A percentile compares a stretch with the other conserved stretches of the same genome.
phyloP scores from a whole-genome alignment of 2,113 vertebrate genomes.

The Catharus bicknelli region DNA sequence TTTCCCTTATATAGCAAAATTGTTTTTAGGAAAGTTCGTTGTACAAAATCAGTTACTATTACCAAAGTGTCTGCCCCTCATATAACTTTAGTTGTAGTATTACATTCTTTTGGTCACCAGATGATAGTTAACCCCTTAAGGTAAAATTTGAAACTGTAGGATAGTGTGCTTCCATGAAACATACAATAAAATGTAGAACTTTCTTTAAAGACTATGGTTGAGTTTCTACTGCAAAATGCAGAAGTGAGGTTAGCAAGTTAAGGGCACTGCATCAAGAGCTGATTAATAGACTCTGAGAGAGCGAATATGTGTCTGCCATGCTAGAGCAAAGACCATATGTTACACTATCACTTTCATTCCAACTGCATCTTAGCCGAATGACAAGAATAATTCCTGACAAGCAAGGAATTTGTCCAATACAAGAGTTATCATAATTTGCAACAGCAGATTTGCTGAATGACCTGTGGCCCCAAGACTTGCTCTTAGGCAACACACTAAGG shows the following conservation, averaged over 20 bases:
- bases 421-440: conserved; percentile 52
- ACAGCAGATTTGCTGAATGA: conserved; percentile 67
- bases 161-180: neutral
- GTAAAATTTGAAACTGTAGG: neutral
- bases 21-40: neutral
- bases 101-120: neutral
- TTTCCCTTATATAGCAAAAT: neutral
- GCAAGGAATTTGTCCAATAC: conserved; percentile 48
- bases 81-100: neutral
- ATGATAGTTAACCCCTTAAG: neutral
- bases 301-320: conserved; percentile 63
- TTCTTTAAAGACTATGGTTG: neutral
- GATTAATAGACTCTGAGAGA: conserved; percentile 75
- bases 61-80: neutral
- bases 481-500: conserved; percentile 20
- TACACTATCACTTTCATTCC: conserved; percentile 69
- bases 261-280: conserved; percentile 48
- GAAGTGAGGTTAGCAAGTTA: conserved; percentile 34
- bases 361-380: conserved; percentile 45
- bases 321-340: conserved; percentile 72
- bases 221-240: conserved; percentile 11
- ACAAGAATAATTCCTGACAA: conserved; percentile 71
- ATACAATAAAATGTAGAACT: neutral
- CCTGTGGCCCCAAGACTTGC: conserved; percentile 11
- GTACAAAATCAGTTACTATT: neutral